These are phyloP conservation scores for Drosophila peninsularis DNA, from an alignment of 2,888 invertebrate genomes.

Conservation along the genomic window DNA sequence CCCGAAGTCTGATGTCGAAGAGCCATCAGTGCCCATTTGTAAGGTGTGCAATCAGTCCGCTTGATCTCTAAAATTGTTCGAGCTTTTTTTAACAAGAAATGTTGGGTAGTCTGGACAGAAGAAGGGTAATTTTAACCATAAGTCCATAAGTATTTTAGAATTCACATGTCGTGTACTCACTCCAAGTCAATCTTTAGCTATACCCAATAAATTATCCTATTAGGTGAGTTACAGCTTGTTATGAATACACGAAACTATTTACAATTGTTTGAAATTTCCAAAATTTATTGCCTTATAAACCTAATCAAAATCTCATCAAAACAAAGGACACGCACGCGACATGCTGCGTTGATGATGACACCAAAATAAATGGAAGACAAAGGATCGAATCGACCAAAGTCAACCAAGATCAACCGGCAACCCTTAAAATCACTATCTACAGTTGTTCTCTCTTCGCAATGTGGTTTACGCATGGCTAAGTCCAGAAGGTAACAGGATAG, in stretches of 20 bases:
- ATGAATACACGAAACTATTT: conserved; percentile 46
- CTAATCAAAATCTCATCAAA: conserved; percentile 77
- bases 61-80: conserved; percentile 59
- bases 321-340: conserved; percentile 56
- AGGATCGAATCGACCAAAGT: conserved; percentile 35
- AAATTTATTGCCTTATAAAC: conserved; percentile 75
- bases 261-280: conserved; percentile 36
- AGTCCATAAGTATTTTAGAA: conserved; percentile 31
- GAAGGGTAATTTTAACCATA: conserved; percentile 23
- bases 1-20: conserved; percentile 6
- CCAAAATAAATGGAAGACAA: conserved; percentile 38
- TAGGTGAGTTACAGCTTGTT: conserved; percentile 48
- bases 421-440: conserved; percentile 25
- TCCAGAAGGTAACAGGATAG: conserved; percentile 36
- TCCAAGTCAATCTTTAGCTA: not conserved
- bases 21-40: conserved; percentile 11
- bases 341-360: conserved; percentile 62
- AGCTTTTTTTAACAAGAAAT: conserved; percentile 16
- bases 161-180: not conserved
- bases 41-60: conserved; percentile 69
- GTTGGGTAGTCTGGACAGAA: not conserved
- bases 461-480: conserved; percentile 53
- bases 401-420: conserved; percentile 28
- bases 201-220: conserved; percentile 60
- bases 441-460: conserved; percentile 8